Percentiles rank a stretch among this genome's conserved stretches.
Evolutionary conservation across 2,888 invertebrate genomes (phyloP).

Genomic region (Priocnemis perturbator): DNA sequence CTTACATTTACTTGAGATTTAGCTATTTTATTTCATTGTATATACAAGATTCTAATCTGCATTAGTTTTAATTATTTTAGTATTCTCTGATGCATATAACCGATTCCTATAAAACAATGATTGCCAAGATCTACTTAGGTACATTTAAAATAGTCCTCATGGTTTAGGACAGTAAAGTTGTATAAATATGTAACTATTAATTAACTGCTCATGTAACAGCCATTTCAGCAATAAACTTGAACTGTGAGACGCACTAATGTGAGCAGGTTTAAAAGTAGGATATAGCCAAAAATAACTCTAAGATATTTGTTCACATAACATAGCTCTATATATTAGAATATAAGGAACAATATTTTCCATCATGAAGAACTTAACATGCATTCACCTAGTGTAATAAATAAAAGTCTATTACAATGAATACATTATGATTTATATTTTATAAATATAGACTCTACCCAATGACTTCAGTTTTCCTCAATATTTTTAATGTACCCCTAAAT

Average conservation of each 20-base stretch:
- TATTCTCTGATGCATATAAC: too few species aligned
- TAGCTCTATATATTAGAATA: constrained; percentile 17
- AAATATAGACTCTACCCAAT: background rate
- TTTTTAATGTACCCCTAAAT: too few species aligned
- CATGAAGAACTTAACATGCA: background rate
- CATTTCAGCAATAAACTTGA: constrained; percentile 27
- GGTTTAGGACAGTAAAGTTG: background rate
- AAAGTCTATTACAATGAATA: background rate
- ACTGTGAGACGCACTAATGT: constrained; percentile 44
- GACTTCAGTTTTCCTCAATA: background rate
- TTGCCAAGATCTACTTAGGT: too few species aligned
- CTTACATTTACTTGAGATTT: too few species aligned
- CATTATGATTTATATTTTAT: background rate
- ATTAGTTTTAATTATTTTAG: too few species aligned
- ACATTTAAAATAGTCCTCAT: too few species aligned
- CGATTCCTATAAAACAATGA: too few species aligned
- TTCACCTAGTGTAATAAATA: background rate
- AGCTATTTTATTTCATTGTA: too few species aligned
- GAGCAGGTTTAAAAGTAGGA: constrained; percentile 48
- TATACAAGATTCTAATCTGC: too few species aligned
- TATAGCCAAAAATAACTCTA: constrained; percentile 40
- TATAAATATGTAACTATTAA: background rate
- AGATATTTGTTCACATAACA: constrained; percentile 38
- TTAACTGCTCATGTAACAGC: background rate
- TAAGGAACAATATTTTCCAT: background rate